These are phyloP conservation scores for Girardinichthys multiradiatus DNA, from an alignment of 2,113 vertebrate genomes.

Conservation along the genomic window DNA sequence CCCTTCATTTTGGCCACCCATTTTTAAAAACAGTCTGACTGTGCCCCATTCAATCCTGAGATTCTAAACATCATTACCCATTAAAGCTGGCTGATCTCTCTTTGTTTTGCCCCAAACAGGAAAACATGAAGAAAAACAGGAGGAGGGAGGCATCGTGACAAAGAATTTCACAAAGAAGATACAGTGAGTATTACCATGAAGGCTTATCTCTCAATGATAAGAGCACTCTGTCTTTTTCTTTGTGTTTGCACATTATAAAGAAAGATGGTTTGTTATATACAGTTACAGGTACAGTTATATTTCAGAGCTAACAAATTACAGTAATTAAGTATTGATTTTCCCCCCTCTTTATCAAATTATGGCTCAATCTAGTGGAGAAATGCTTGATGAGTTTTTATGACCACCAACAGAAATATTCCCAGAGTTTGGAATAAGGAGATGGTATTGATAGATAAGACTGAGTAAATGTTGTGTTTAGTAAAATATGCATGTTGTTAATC, in stretches of 20 bases:
- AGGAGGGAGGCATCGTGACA: conserved; percentile 95
- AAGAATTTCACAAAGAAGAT: conserved; percentile 99
- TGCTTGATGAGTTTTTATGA: background rate
- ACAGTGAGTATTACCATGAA: conserved; percentile 84
- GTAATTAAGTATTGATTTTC: background rate
- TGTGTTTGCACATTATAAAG: background rate
- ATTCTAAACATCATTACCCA: background rate
- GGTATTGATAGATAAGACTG: no score
- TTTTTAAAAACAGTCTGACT: no score
- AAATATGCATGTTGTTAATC: no score
- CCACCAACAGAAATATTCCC: background rate
- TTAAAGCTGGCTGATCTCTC: background rate
- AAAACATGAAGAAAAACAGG: conserved; percentile 96
- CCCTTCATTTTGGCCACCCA: no score
- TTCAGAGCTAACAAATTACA: background rate
- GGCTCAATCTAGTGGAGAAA: background rate
- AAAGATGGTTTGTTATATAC: background rate
- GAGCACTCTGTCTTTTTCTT: background rate
- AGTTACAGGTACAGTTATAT: background rate
- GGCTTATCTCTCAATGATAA: no score
- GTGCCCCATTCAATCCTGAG: no score
- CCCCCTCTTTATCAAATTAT: background rate
- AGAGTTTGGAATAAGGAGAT: background rate
- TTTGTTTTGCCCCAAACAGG: conserved; percentile 71
- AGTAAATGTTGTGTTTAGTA: no score